Evolutionary conservation across 30 jellyfish, hydroid and myxozoan genomes (phyloP).

Genomic region (Aurelia aurita complex sp. Pacific): DNA sequence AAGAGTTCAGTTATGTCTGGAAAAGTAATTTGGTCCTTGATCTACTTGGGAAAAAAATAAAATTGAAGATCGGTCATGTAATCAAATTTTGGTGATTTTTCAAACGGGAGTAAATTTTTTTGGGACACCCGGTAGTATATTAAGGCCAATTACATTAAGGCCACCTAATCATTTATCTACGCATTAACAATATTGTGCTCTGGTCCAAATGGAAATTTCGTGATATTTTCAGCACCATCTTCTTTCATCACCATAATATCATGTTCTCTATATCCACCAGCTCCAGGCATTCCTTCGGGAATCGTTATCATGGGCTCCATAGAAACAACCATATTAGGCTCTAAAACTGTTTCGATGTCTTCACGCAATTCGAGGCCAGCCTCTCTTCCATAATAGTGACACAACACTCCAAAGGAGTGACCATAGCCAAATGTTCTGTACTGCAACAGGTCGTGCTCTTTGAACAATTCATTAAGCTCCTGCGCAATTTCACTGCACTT

Average conservation of each 20-base stretch:
- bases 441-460: conserved; percentile 69
- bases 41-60: too few relatives aligned
- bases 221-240: conserved; percentile 90
- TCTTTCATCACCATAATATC: conserved; percentile 83
- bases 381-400: conserved; percentile 95
- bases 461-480: conserved; percentile 86
- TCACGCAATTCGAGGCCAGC: conserved; percentile 96
- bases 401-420: conserved; percentile 84
- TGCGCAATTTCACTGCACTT: conserved; percentile 83
- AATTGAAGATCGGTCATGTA: too few relatives aligned
- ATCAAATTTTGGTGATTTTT: too few relatives aligned
- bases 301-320: conserved; percentile 96
- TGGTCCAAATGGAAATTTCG: conserved; percentile 91
- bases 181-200: conserved; percentile 78
- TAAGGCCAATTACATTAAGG: too few relatives aligned
- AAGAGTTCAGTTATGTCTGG: too few relatives aligned
- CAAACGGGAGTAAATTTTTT: too few relatives aligned
- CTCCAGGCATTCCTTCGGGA: conserved; percentile 96
- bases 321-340: conserved; percentile 91
- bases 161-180: too few relatives aligned
- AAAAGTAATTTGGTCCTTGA: too few relatives aligned
- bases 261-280: conserved; percentile 96
- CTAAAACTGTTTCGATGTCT: conserved; percentile 86
- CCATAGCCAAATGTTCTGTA: conserved; percentile 93
- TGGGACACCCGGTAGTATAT: too few relatives aligned